Evolutionary conservation across 92 coral and sea anemone genomes (phyloP).

Genomic region (Parazoanthus swiftii): DNA sequence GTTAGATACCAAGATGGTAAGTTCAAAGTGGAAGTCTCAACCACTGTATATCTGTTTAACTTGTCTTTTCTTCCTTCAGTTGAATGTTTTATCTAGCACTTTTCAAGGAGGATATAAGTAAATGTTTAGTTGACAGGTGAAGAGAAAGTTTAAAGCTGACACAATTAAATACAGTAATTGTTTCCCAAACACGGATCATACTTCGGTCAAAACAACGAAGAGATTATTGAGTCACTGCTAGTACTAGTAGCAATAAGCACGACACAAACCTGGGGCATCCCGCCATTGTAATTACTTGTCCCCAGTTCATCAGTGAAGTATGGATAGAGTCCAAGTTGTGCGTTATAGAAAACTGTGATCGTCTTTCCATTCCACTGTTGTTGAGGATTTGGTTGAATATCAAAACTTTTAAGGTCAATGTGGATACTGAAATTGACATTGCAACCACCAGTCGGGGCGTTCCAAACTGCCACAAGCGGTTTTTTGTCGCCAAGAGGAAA

Average conservation of each 20-base stretch:
- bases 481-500: conserved; percentile 65
- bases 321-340: conserved; percentile 92
- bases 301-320: conserved; percentile 71
- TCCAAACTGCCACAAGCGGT: conserved; percentile 97
- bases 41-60: too few species aligned
- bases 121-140: too few species aligned
- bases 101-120: too few species aligned
- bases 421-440: conserved; percentile 77
- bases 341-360: conserved; percentile 91
- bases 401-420: conserved; percentile 80
- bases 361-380: conserved; percentile 95
- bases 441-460: conserved; percentile 98
- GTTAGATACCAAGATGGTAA: too few species aligned
- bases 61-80: too few species aligned
- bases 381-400: conserved; percentile 78
- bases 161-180: background rate
- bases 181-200: background rate
- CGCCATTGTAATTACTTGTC: conserved; percentile 77
- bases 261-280: conserved; percentile 90
- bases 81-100: too few species aligned
- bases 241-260: background rate
- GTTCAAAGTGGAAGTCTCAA: too few species aligned
- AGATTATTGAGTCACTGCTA: background rate
- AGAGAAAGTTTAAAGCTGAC: too few species aligned
- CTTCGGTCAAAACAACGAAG: background rate